Evolutionary conservation across 2,888 invertebrate species (phyloP).

Genomic region (Platycheirus rosarum): DNA sequence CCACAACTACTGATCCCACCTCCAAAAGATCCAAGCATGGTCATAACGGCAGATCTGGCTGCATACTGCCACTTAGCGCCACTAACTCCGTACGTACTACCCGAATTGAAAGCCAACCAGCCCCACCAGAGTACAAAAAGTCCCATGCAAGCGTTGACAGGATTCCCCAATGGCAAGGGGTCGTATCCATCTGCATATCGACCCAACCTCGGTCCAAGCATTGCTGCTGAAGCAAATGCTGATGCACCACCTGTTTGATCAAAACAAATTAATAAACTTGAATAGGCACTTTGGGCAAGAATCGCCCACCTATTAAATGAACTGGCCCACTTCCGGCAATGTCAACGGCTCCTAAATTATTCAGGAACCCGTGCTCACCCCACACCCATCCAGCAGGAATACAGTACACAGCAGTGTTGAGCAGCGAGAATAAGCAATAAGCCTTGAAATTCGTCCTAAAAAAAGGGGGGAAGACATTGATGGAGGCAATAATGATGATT

Average conservation of each 20-base stretch:
- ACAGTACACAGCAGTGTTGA: conserved; percentile 95
- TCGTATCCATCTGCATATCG: conserved; percentile 90
- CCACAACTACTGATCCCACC: conserved; percentile 88
- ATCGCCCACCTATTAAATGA: conserved; percentile 90
- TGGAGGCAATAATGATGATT: not conserved
- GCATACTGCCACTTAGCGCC: conserved; percentile 96
- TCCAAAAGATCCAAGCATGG: conserved; percentile 95
- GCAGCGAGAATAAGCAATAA: conserved; percentile 93
- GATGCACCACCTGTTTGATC: conserved; percentile 85
- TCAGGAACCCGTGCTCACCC: conserved; percentile 94
- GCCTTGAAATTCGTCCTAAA: conserved; percentile 93
- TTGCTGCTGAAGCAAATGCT: conserved; percentile 93
- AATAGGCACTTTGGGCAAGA: not conserved
- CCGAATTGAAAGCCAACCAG: conserved; percentile 97
- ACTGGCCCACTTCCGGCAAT: conserved; percentile 96
- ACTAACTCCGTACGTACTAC: conserved; percentile 91
- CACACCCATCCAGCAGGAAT: conserved; percentile 97
- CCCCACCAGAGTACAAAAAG: conserved; percentile 98
- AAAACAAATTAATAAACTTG: not conserved
- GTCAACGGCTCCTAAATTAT: conserved; percentile 92
- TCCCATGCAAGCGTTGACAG: conserved; percentile 95
- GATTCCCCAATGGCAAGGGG: conserved; percentile 91
- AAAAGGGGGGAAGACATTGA: conserved; percentile 10
- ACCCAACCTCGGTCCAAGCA: conserved; percentile 94
- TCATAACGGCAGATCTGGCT: conserved; percentile 93